Base-by-base conservation (phyloP, 1,140 invertebrate genomes). In the Gryllus bimaculatus region DNA sequence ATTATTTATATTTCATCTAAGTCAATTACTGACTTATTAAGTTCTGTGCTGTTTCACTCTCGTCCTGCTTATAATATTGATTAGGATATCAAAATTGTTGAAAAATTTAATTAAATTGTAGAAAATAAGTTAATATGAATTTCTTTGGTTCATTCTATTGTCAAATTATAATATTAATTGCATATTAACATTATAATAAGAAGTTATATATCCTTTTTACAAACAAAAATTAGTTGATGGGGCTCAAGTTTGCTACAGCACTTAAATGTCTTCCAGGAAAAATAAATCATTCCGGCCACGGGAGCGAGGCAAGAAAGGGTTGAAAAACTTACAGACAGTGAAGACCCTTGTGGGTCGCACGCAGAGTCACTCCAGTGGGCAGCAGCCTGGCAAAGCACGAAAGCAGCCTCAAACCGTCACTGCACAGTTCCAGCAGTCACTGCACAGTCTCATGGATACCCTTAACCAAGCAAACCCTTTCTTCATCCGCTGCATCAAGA, bases 401-500 rank as follows among this genome's bases (percentile, higher is more conserved):
- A 95, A 96, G 87, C 94, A 96, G 83, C 94, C 95, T 12, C 91
- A 95, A 82, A 98, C 96, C 2, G 96, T 98, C 2, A 94, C 95
- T 0, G 94, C 95, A 7, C 96, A 98, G 87, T 98, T 98, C 86
- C 95, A 98, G 84, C 93, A 95, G 83, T 96, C 95, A 21, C 87
- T 99, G 47, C 93, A 95, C 79, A 92, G 93, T 54, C 87, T 98
- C 15, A 98, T 98, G 96, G 93, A 96, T 82, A 97, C 96, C 0
- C 85, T 99, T 12, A 96, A 96, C 85, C 93, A 97, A 84, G 96
- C 96, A 0, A 97, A 97, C 87, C 97, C 97, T 4, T 98, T 97
- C 87, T 99, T 99, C 85, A 97, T 99, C 81, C 90, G 97, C 75
- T 98, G 97, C 86, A 98, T 99, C 82, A 99, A 99, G 85, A 97